A percentile compares a stretch with the other conserved stretches of the same genome.
These are phyloP conservation scores for Gila orcuttii DNA, from an alignment of 2,113 vertebrate genomes.

Conservation along the genomic window DNA sequence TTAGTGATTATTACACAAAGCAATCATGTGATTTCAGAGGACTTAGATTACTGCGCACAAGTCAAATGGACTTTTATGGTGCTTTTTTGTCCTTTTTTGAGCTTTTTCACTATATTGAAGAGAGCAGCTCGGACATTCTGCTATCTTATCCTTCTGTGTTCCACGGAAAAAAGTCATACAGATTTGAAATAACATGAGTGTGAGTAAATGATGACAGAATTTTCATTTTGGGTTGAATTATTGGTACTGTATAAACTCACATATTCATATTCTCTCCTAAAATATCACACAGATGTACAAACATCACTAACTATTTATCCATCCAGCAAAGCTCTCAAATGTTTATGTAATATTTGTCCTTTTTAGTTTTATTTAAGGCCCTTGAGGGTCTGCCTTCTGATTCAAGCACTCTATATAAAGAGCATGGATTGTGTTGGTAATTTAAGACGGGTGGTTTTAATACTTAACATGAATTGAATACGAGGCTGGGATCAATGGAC, in stretches of 20 bases:
- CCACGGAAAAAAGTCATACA: not conserved
- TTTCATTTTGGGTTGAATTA: not conserved
- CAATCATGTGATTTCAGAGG: not conserved
- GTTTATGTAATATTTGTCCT: not conserved
- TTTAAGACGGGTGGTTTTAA: constrained; percentile 51
- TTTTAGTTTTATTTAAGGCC: not conserved
- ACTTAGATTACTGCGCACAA: not conserved
- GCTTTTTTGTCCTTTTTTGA: not conserved
- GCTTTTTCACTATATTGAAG: not conserved
- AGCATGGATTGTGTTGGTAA: constrained; percentile 42
- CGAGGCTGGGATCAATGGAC: constrained; percentile 62
- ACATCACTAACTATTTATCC: not conserved
- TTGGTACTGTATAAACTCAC: not conserved
- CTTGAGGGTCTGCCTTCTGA: not conserved
- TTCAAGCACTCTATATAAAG: constrained; percentile 25
- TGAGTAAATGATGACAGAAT: not conserved
- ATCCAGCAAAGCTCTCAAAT: not conserved
- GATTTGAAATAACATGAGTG: not conserved
- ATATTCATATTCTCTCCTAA: not conserved
- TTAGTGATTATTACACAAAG: not conserved
- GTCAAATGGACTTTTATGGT: not conserved
- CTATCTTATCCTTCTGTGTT: not conserved
- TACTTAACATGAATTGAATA: constrained; percentile 55
- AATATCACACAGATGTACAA: not conserved
- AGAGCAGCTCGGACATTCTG: not conserved